Conservation (phyloP, 2,797 vertebrate species). For the Eupleurogrammus muticus region DNA sequence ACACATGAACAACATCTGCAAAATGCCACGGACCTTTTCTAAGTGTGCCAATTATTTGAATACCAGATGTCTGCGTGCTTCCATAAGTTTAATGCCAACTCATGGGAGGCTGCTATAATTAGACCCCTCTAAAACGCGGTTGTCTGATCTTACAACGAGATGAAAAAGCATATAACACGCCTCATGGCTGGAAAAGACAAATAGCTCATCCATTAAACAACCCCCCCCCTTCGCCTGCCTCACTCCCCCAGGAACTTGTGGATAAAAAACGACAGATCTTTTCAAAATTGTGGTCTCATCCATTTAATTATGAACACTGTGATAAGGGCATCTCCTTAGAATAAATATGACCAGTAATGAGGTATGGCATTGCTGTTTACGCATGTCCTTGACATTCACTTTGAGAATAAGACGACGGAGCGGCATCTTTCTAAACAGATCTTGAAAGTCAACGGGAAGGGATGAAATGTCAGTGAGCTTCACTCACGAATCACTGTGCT, state of each 20-base stretch:
- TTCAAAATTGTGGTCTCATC: constrained; percentile 70
- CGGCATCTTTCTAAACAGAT: constrained; percentile 75
- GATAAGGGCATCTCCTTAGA: constrained; percentile 78
- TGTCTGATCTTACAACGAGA: constrained; percentile 64
- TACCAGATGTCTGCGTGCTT: constrained; percentile 60
- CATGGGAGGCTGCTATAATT: constrained; percentile 71
- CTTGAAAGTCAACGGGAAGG: constrained; percentile 75
- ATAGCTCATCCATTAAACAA: constrained; percentile 61
- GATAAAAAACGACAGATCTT: constrained; percentile 64
- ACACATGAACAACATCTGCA: constrained; percentile 72
- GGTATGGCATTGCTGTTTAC: constrained; percentile 77
- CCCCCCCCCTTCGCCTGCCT: constrained; percentile 29
- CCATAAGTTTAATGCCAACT: constrained; percentile 70
- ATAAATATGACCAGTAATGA: constrained; percentile 82
- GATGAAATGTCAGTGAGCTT: constrained; percentile 84
- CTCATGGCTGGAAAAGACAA: constrained; percentile 64
- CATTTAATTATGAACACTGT: constrained; percentile 76
- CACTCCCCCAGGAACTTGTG: constrained; percentile 9
- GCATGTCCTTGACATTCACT: constrained; percentile 85
- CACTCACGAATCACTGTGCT: constrained; percentile 75
- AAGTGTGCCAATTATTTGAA: constrained; percentile 68
- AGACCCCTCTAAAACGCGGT: constrained; percentile 61
- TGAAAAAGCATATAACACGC: constrained; percentile 60
- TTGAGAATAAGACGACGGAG: constrained; percentile 65
- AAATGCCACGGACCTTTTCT: constrained; percentile 68